Evolutionary conservation across 2,888 invertebrate genomes (phyloP).

Genomic region (Drosophila histrio): DNA sequence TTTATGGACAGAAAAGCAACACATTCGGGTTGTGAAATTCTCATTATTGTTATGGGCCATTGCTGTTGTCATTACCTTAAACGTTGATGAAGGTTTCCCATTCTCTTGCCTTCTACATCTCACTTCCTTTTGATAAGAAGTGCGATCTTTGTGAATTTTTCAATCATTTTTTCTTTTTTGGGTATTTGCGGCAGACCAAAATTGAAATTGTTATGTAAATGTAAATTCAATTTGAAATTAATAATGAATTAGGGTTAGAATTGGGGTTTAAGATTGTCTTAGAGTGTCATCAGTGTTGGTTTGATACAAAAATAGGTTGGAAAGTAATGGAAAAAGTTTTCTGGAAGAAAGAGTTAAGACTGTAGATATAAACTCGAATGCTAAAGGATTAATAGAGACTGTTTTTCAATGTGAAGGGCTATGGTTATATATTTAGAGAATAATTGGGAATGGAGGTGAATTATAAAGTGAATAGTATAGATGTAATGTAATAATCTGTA

Average conservation of each 20-base stretch:
- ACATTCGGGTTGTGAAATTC: slow-evolving; percentile 35
- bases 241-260: slow-evolving; percentile 41
- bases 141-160: slow-evolving; percentile 29
- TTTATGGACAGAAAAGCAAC: slow-evolving; percentile 40
- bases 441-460: not conserved
- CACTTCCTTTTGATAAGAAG: not conserved
- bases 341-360: not conserved
- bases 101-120: not conserved
- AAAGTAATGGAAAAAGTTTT: slow-evolving; percentile 8
- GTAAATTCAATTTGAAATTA: slow-evolving; percentile 61
- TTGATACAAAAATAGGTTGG: not conserved
- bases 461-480: too few species aligned
- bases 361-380: not conserved
- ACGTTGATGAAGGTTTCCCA: slow-evolving; percentile 49
- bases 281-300: not conserved
- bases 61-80: slow-evolving; percentile 60
- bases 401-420: not conserved
- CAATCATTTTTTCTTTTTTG: slow-evolving; percentile 40
- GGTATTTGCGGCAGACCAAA: slow-evolving; percentile 11
- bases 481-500: too few species aligned
- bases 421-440: not conserved
- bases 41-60: slow-evolving; percentile 61
- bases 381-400: not conserved
- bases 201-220: slow-evolving; percentile 55
- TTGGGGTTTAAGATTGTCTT: not conserved